phyloP scores from a whole-genome alignment of 2,113 vertebrate species.

The Fulmarus glacialis region DNA sequence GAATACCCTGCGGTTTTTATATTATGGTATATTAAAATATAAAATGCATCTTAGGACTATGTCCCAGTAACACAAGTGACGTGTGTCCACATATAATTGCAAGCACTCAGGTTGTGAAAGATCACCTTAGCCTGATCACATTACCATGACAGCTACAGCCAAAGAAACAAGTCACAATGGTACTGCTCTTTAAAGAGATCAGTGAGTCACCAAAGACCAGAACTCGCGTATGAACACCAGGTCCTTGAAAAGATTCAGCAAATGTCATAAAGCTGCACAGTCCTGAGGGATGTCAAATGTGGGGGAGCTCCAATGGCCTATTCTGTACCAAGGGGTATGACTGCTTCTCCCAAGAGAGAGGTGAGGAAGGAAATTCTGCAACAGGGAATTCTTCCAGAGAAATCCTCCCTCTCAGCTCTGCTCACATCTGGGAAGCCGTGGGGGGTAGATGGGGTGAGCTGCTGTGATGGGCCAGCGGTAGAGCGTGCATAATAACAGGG shows the following conservation, averaged over 20 bases:
- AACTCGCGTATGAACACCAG: neutral
- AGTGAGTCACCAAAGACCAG: neutral
- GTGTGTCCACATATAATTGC: neutral
- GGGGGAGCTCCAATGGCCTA: neutral
- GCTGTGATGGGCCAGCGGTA: neutral
- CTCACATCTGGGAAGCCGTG: neutral
- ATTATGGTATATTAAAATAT: neutral
- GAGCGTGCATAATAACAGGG: neutral
- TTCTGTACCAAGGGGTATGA: neutral
- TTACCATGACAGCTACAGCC: neutral
- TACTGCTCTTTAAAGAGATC: neutral
- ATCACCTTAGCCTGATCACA: neutral
- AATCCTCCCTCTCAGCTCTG: neutral
- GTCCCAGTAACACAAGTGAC: neutral
- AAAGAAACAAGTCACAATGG: neutral
- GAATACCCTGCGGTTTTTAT: neutral
- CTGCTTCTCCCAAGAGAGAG: neutral
- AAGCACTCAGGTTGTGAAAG: neutral
- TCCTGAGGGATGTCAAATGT: neutral
- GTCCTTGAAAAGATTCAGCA: neutral
- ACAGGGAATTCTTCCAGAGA: neutral
- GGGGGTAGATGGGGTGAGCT: neutral
- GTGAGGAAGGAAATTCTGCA: neutral
- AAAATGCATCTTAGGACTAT: neutral
- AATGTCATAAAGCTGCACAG: neutral